Conservation (phyloP, 1,140 invertebrate species). For the Globodera ellingtonae region DNA sequence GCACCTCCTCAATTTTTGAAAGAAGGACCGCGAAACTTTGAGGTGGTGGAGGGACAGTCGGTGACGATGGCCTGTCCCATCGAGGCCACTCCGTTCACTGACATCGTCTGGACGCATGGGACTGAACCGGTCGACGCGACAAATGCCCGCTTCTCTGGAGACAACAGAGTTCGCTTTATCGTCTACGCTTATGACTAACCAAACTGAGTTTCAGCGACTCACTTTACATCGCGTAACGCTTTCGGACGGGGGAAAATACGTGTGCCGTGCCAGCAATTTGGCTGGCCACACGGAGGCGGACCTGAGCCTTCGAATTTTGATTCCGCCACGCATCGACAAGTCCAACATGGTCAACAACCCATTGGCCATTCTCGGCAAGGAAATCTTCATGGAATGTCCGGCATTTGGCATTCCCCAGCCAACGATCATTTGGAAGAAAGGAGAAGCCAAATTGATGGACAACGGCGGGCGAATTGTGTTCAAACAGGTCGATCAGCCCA, state of each 20-base stretch:
- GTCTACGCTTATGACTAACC: background rate
- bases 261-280: conserved; percentile 66
- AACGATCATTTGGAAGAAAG: conserved; percentile 65
- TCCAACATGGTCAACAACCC: conserved; percentile 67
- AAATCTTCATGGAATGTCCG: conserved; percentile 68
- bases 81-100: conserved; percentile 41
- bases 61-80: conserved; percentile 56
- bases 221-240: conserved; percentile 55
- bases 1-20: conserved; percentile 66
- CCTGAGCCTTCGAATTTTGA: conserved; percentile 66
- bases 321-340: conserved; percentile 69
- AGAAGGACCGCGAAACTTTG: conserved; percentile 52
- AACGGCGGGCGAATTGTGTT: conserved; percentile 27
- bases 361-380: conserved; percentile 62
- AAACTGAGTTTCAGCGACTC: conserved; percentile 52
- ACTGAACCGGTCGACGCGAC: conserved; percentile 42
- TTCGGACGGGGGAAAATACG: conserved; percentile 67
- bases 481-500: conserved; percentile 18
- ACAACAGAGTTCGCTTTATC: conserved; percentile 42
- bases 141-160: conserved; percentile 54
- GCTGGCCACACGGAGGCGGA: conserved; percentile 67
- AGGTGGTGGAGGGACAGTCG: conserved; percentile 53
- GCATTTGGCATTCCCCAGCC: conserved; percentile 66
- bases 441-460: conserved; percentile 60
- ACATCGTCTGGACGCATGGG: conserved; percentile 59